Percentiles rank a stretch among this genome's conserved stretches.
These are phyloP conservation scores for Drosophila nebulosa DNA, from an alignment of 1,140 invertebrate genomes.

Conservation along the genomic window DNA sequence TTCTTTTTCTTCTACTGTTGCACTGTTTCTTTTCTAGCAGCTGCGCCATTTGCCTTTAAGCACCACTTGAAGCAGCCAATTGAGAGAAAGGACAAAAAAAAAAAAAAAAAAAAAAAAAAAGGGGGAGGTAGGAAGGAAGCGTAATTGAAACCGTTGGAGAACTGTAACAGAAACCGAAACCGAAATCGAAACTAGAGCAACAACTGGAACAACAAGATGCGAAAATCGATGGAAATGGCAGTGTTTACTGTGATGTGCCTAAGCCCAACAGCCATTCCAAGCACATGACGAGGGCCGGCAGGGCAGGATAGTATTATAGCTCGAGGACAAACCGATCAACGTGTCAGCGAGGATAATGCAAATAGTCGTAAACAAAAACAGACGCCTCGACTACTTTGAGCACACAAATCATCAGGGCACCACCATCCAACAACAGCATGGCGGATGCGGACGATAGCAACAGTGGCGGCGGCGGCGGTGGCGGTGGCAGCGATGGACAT, in stretches of 20 bases:
- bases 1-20: background rate
- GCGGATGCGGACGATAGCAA: conserved; percentile 68
- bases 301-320: conserved; percentile 2
- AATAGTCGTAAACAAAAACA: conserved; percentile 41
- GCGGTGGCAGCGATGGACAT: conserved; percentile 1
- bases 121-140: conserved; percentile 27
- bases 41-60: conserved; percentile 50
- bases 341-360: conserved; percentile 56
- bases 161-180: conserved; percentile 35
- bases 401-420: conserved; percentile 11
- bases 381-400: conserved; percentile 22
- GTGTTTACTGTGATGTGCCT: conserved; percentile 38
- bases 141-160: conserved; percentile 29
- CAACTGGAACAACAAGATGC: background rate
- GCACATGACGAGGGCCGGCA: conserved; percentile 33
- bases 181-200: conserved; percentile 15
- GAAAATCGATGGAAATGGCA: conserved; percentile 28
- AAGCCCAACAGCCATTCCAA: conserved; percentile 17
- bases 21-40: conserved; percentile 42
- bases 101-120: too few species aligned
- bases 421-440: conserved; percentile 32
- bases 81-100: background rate
- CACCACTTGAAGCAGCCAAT: conserved; percentile 56
- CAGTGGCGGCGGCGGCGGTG: conserved; percentile 41
- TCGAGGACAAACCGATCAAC: conserved; percentile 40